Base-by-base conservation (phyloP, 2,888 invertebrate genomes). In the Plagodis dolabraria region DNA sequence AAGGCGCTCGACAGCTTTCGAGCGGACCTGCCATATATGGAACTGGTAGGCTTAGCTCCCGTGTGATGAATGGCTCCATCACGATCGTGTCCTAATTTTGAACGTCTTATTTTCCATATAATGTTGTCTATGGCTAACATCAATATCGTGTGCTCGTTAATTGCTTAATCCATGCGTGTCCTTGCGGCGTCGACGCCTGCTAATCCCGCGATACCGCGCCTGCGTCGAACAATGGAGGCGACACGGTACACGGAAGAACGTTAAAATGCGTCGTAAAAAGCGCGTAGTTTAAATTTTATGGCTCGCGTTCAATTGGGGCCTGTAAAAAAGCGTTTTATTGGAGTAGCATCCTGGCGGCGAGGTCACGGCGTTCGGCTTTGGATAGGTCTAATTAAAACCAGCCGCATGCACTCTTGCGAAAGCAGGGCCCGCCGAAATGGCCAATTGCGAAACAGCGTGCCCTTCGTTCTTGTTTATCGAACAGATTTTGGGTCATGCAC, bases 321-420 rank as follows among this genome's bases (percentile, higher is more conserved):
- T 86, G 89, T 92, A 92, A 92, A 92, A 87, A 91, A 83, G 79
- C 81, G 80, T 90, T 91, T 92, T 92, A 91, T 91, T 89, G 85
- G 80, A 85, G 84, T 77, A 83, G 86, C 87, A 89, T 92, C 91
- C 92, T 90, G 90, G 80, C 84, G 60, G 69, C 90, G 89, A 90
- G 92, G 91, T 76, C 89, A 84, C 81, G 85, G 82, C 82, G 80
- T 68, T 60, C 63, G 64, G 64, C 60, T 61, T 83, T 83, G 76
- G 86, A 84, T 85, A 86, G 85, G 81, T 87, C 89, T 90, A 90
- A 90, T 91, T 91, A 91, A 91, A 89, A 85, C 82, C 72, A 77
- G 81, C 79, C 75, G 76, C 80, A 78, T 80, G 80, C 81, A 79
- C 82, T 81, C 73, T 89, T 88, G 85, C 87, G 86, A 89, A 86